Base-by-base conservation (phyloP, 2,888 invertebrate genomes). In the Abscondita cerata region DNA sequence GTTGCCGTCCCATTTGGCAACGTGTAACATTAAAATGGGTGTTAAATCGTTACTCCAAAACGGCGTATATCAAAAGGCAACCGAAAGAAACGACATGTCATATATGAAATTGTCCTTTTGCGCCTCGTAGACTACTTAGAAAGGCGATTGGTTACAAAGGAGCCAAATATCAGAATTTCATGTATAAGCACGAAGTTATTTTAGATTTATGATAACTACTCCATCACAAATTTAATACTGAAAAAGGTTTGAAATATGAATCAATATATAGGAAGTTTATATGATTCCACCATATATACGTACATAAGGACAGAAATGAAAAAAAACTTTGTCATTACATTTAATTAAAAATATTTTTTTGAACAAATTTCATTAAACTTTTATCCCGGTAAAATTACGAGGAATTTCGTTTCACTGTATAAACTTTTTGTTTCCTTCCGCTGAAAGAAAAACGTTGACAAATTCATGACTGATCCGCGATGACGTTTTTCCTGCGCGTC, bases 111-210 rank as follows among this genome's bases (percentile, higher is more conserved):
- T 15, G 52, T 20, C 52, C 52, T 52, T 52, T 52, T 18, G 52
- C 52, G 52, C 19, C 52, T 15, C 18, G 52, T 52, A 34, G 52
- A 47, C 47, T 53, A 33, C 56, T 53, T 50, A 51, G 40, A 50
- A 36, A 58, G 15, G 40, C 68, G 67, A 73, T 72, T 72, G 72
- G 69, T 71, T 67, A 69, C 70, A 60, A 68, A 57, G 64, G 67
- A 72, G 72, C 73, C 73, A 73, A 73, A 73, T 73, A 73, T 73
- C 71, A 68, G 68, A 71, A 71, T 70, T 65, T 72, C 70, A 73
- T 73, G 73, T 73, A 72, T 68, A 70, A 73, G 73, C 74, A 73
- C 73, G 73, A 66, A 72, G 70, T 73, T 70, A 73, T 71, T 67
- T 60, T 36, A 61, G 64, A 75, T 73, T 71, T 72, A 75, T 72